Evolutionary conservation across 2,797 vertebrate species (phyloP).

Genomic region (Spondyliosoma cantharus): DNA sequence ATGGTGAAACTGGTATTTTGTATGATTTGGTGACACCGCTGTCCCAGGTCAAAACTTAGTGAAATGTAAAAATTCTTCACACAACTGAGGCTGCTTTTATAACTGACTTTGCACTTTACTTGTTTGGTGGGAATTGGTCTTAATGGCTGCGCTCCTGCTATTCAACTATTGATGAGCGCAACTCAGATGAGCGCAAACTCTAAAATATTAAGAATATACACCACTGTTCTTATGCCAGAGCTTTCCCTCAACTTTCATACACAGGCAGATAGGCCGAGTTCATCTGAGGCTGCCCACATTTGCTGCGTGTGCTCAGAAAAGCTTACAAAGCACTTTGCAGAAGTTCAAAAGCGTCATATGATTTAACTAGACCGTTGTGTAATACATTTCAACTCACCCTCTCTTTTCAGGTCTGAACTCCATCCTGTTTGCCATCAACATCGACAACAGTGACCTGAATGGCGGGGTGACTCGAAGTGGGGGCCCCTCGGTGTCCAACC

Average conservation of each 20-base stretch:
- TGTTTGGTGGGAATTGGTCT: slow-evolving; percentile 26
- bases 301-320: neutral
- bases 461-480: slow-evolving; percentile 84
- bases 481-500: slow-evolving; percentile 88
- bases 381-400: slow-evolving; percentile 3
- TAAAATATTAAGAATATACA: slow-evolving; percentile 56
- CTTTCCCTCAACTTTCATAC: neutral
- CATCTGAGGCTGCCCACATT: neutral
- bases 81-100: slow-evolving; percentile 15
- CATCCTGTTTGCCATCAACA: slow-evolving; percentile 98
- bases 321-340: slow-evolving; percentile 25
- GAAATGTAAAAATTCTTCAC: neutral
- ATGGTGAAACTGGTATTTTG: no score
- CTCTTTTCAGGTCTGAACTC: slow-evolving; percentile 91
- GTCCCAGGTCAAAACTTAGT: neutral
- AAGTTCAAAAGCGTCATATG: slow-evolving; percentile 30
- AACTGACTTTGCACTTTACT: slow-evolving; percentile 40
- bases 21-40: no score
- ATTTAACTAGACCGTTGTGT: neutral
- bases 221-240: slow-evolving; percentile 56
- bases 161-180: slow-evolving; percentile 54
- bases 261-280: slow-evolving; percentile 1
- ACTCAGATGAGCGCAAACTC: slow-evolving; percentile 38
- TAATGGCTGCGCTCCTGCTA: slow-evolving; percentile 29
- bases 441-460: slow-evolving; percentile 97